These are phyloP conservation scores for Rhynchotus rufescens DNA, from an alignment of 2,797 vertebrate species.

Conservation along the genomic window DNA sequence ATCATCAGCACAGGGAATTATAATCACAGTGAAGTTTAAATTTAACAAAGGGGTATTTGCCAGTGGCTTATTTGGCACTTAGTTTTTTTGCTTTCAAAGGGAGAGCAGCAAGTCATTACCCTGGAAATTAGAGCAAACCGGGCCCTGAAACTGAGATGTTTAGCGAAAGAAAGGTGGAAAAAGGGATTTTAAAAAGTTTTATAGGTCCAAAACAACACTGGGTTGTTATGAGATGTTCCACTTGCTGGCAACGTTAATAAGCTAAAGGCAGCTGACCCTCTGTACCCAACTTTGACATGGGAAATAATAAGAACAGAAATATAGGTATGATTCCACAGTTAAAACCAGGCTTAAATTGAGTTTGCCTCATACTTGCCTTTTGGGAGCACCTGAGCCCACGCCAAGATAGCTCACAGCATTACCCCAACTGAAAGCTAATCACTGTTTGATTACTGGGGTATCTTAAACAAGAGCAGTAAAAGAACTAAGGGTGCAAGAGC, in stretches of 20 bases:
- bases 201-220: background rate
- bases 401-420: background rate
- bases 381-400: background rate
- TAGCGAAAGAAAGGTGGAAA: background rate
- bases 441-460: background rate
- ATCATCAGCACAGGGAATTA: background rate
- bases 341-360: background rate
- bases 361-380: background rate
- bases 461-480: background rate
- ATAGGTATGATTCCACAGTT: background rate
- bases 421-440: background rate
- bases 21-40: background rate
- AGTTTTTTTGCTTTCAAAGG: background rate
- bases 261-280: slow-evolving; percentile 51
- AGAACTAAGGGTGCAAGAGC: background rate
- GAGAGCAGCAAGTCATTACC: background rate
- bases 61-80: background rate
- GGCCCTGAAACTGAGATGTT: background rate
- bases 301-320: slow-evolving; percentile 33
- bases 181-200: slow-evolving; percentile 25
- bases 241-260: slow-evolving; percentile 63
- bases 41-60: background rate
- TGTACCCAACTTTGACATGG: slow-evolving; percentile 15
- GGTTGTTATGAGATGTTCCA: background rate
- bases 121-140: background rate